Conservation (phyloP, 2,113 vertebrate species). For the Mustela nigripes region DNA sequence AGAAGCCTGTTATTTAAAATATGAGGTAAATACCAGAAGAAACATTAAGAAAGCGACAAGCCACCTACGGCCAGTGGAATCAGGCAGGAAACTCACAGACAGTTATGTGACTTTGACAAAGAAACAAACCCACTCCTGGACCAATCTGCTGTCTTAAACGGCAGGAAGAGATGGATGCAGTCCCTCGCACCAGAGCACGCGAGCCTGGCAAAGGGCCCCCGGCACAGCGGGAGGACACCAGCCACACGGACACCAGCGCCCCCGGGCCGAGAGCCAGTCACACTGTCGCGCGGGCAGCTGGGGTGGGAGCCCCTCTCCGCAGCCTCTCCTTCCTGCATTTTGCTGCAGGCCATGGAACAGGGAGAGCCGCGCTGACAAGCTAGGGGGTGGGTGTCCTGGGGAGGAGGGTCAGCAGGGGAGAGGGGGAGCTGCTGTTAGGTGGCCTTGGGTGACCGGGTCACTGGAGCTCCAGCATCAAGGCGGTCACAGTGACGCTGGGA, state of each 20-base stretch:
- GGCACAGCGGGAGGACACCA: background rate
- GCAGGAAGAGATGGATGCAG: accelerated
- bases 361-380: no score
- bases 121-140: background rate
- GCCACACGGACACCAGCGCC: no score
- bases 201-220: accelerated
- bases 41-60: background rate
- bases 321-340: accelerated
- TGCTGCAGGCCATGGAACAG: background rate
- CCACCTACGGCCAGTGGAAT: background rate
- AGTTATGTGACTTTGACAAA: background rate
- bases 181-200: accelerated
- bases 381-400: background rate
- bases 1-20: accelerated
- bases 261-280: background rate
- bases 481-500: background rate
- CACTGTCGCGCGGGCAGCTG: accelerated
- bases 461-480: no score
- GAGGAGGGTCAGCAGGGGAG: background rate
- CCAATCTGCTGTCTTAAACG: background rate
- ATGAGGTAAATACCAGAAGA: background rate
- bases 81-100: background rate
- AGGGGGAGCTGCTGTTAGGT: accelerated
- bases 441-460: background rate
- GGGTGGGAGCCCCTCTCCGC: background rate